Conservation (phyloP, 2,113 vertebrate species). For the Piprites chloris region DNA sequence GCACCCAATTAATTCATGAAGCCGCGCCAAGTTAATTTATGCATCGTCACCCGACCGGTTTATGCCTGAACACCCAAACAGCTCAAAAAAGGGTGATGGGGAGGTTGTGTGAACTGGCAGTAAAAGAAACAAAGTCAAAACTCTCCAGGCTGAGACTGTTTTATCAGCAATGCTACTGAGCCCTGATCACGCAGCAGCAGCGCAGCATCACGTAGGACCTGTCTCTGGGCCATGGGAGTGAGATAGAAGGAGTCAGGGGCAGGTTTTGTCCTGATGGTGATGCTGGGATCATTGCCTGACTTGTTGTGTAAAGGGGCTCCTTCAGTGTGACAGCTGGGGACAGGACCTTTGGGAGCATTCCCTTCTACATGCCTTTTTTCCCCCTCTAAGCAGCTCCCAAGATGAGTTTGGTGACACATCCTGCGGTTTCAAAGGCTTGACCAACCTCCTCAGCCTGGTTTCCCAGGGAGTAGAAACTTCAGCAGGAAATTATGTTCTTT, state of each 20-base stretch:
- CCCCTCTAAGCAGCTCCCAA: background rate
- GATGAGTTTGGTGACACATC: background rate
- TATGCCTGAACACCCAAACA: background rate
- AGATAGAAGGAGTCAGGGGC: background rate
- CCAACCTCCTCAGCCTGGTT: background rate
- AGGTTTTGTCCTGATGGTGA: background rate
- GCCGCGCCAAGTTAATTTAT: background rate
- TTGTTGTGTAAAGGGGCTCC: background rate
- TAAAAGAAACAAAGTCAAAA: background rate
- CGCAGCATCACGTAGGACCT: rapidly evolving
- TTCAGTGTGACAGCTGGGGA: rapidly evolving
- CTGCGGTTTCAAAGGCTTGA: background rate
- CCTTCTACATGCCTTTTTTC: background rate
- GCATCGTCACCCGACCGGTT: background rate
- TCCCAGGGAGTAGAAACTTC: background rate
- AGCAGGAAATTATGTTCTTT: background rate
- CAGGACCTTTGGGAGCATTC: rapidly evolving
- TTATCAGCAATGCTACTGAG: rapidly evolving
- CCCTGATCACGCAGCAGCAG: rapidly evolving
- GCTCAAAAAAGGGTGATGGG: background rate
- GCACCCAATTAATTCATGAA: background rate
- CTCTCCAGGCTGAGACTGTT: background rate
- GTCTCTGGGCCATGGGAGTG: background rate
- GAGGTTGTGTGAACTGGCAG: background rate
- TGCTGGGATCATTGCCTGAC: background rate